Conservation (phyloP, 2,888 invertebrate species). For the Caenorhabditis panamensis region DNA sequence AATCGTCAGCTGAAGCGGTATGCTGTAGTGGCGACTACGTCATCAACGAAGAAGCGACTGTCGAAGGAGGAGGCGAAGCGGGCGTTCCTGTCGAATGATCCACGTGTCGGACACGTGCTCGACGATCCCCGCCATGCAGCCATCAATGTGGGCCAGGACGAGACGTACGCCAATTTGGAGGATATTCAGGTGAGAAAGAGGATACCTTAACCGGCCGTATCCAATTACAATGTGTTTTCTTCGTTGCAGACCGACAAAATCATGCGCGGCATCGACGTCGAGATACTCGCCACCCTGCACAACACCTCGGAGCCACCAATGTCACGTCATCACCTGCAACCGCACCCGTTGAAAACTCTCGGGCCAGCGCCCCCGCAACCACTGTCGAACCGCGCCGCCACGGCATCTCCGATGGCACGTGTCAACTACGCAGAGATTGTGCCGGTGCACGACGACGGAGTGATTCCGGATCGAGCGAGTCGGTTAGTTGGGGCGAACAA, state of each 20-base stretch:
- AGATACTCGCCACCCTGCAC: slow-evolving; percentile 32
- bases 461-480: slow-evolving; percentile 39
- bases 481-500: too few relatives aligned
- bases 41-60: slow-evolving; percentile 25
- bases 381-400: slow-evolving; percentile 28
- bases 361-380: slow-evolving; percentile 7
- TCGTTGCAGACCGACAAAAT: slow-evolving; percentile 46
- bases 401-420: slow-evolving; percentile 43
- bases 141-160: slow-evolving; percentile 45
- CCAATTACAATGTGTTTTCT: too few relatives aligned
- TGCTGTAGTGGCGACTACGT: slow-evolving; percentile 15
- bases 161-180: slow-evolving; percentile 58
- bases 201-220: slow-evolving; percentile 2
- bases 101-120: slow-evolving; percentile 28
- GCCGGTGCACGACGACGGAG: slow-evolving; percentile 44
- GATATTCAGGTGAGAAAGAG: slow-evolving; percentile 51
- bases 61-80: slow-evolving; percentile 43
- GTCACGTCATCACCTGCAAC: slow-evolving; percentile 36
- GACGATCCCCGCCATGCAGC: slow-evolving; percentile 51
- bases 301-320: slow-evolving; percentile 22
- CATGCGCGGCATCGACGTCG: slow-evolving; percentile 57
- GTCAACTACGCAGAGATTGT: slow-evolving; percentile 56
- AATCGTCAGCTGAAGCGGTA: slow-evolving; percentile 36
- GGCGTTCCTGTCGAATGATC: slow-evolving; percentile 41
- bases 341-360: slow-evolving; percentile 5